Evolutionary conservation across 2,888 invertebrate species (phyloP).

Genomic region (Rotaria magnacalcarata): DNA sequence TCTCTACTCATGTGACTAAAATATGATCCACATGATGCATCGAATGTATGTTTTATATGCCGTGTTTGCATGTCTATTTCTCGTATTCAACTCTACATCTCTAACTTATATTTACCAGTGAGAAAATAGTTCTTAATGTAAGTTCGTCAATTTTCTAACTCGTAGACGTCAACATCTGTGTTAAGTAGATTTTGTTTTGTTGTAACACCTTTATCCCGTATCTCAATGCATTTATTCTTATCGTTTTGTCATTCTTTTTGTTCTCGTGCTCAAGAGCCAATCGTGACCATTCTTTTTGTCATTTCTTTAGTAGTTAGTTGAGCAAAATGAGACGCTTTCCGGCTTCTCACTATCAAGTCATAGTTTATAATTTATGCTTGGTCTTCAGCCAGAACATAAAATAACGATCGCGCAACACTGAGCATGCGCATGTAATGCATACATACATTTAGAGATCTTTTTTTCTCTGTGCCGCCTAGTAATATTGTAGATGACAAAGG

Average conservation of each 20-base stretch:
- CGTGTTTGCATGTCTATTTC: neutral
- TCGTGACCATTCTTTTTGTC: neutral
- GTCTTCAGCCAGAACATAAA: neutral
- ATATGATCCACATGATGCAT: slow-evolving; percentile 4
- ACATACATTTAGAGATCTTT: neutral
- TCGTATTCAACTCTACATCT: neutral
- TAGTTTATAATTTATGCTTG: neutral
- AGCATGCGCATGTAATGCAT: neutral
- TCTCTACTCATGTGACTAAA: neutral
- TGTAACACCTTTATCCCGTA: neutral
- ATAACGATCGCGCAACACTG: neutral
- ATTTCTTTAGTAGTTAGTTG: neutral
- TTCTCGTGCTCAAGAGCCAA: neutral
- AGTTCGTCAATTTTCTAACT: neutral
- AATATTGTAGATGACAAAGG: neutral
- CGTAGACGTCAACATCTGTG: neutral
- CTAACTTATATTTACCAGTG: neutral
- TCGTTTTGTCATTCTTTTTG: neutral
- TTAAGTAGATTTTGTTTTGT: neutral
- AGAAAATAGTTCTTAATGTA: neutral
- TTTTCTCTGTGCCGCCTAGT: neutral
- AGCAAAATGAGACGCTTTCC: neutral
- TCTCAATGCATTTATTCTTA: neutral
- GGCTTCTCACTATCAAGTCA: neutral
- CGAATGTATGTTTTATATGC: neutral